Conservation (phyloP, 2,113 vertebrate genomes). For the Anarrhichthys ocellatus region DNA sequence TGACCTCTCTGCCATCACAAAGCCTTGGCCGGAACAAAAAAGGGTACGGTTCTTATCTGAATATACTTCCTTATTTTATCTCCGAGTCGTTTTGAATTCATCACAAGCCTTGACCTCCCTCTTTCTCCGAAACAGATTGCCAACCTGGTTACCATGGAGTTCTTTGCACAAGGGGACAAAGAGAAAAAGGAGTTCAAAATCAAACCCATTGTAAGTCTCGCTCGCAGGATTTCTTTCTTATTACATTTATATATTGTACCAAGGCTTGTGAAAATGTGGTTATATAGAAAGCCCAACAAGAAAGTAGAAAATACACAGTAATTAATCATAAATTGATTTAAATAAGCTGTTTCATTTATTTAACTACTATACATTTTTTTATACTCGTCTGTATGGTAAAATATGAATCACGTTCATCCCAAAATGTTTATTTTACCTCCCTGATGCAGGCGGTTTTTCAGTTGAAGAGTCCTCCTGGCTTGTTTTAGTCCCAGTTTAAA, state of each 20-base stretch:
- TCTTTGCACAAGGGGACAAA: conserved; percentile 95
- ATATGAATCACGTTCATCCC: neutral
- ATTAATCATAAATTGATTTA: neutral
- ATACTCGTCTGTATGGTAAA: neutral
- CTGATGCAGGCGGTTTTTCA: neutral
- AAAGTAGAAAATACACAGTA: neutral
- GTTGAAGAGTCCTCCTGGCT: neutral
- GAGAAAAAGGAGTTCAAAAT: conserved; percentile 92
- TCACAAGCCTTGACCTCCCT: conserved; percentile 9
- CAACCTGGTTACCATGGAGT: conserved; percentile 90
- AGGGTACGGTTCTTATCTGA: conserved; percentile 79
- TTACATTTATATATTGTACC: neutral
- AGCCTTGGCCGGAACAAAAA: conserved; percentile 93
- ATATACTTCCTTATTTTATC: neutral
- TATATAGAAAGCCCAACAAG: neutral
- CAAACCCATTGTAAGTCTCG: conserved; percentile 88
- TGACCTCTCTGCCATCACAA: conserved; percentile 93
- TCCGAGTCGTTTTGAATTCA: conserved; percentile 7
- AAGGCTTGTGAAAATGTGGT: neutral
- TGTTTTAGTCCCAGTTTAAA: neutral
- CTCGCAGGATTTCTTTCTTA: neutral
- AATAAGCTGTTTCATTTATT: neutral
- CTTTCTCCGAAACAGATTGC: conserved; percentile 84
- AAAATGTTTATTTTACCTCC: neutral
- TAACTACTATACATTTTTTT: neutral